Base-by-base conservation (phyloP, 37 sponge, comb jelly and placozoan species). In the Theonella swinhoei region DNA sequence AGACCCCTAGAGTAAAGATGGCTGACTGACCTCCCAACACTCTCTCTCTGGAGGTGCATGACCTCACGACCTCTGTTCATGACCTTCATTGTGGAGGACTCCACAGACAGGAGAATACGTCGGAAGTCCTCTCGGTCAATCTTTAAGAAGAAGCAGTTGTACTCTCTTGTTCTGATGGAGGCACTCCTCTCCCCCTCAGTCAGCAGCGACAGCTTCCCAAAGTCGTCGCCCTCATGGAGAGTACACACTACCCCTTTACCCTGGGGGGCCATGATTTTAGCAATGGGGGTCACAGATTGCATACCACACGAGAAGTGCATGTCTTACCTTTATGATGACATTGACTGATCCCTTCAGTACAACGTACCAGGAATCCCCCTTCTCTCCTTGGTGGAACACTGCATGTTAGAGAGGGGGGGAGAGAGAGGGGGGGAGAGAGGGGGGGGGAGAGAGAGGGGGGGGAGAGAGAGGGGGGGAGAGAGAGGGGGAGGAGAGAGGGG, bases 301-400 rank as follows among this genome's bases (percentile, higher is more conserved):
- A 42, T 59, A 40, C 2, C 20, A 75, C 5, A 42, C 20, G 33
- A 39, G 28, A 17, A 82, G 29, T n/a, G 4, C 58, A 58, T 80
- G 26, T 24, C 8, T 23, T 82, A 92, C 93, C 88, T 95, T 95
- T 25, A 95, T 86, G 54, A 91, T 83, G 65, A 95, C 92, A 72
- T 87, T 92, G 36, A 95, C 90, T 29, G 96, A 95, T 25, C 96
- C 96, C 83, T 80, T 84, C n/a, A 92, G 70, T 3, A 95, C 91
- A 26, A 95, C 83, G 59, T 88, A 95, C 96, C 96, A 95, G 25
- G 90, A 89, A 43, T 85, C 74, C 28, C 92, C 96, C 78, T 82
- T 87, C 54, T 95, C 96, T 0, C 96, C 96, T 75, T 95, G 90
- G 11, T 80, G 87, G 67, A 87, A 91, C 81, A 95, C 96, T 95